Percentiles rank a stretch among this genome's conserved stretches.
phyloP scores from a whole-genome alignment of 1,140 invertebrate genomes.

The Drosophila pseudoananassae region DNA sequence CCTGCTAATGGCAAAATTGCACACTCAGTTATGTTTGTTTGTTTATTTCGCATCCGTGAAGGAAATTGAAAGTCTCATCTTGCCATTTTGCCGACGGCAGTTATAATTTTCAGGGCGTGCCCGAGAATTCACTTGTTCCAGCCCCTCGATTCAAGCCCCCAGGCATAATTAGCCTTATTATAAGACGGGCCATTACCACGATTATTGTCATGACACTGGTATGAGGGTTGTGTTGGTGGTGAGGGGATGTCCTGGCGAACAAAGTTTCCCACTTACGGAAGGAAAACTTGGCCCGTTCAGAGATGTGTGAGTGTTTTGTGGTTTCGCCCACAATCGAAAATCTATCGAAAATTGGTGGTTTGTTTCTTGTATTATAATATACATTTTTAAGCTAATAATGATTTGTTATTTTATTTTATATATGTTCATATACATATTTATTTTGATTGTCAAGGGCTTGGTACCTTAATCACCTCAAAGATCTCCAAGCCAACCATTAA shows the following conservation, averaged over 20 bases:
- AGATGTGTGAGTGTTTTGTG: conserved; percentile 6
- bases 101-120: conserved; percentile 33
- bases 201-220: conserved; percentile 52
- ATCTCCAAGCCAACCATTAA: not conserved
- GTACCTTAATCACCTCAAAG: no score
- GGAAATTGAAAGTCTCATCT: conserved; percentile 46
- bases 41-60: conserved; percentile 2
- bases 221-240: not conserved
- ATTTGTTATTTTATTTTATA: no score
- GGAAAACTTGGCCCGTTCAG: conserved; percentile 1
- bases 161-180: conserved; percentile 64
- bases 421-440: no score
- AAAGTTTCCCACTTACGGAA: conserved; percentile 24
- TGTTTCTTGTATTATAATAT: no score
- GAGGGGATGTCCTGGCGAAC: conserved; percentile 23
- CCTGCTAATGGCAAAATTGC: conserved; percentile 30
- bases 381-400: no score
- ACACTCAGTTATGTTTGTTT: conserved; percentile 23
- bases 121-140: conserved; percentile 16
- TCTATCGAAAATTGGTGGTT: not conserved
- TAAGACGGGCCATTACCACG: conserved; percentile 55
- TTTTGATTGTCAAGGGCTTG: no score
- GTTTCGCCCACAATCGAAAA: conserved; percentile 16
- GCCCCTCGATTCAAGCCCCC: conserved; percentile 10
- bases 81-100: conserved; percentile 10